Percentiles rank a stretch among this genome's conserved stretches.
Conservation (phyloP, 2,888 invertebrate genomes). For the Drosophila stalkeri region DNA sequence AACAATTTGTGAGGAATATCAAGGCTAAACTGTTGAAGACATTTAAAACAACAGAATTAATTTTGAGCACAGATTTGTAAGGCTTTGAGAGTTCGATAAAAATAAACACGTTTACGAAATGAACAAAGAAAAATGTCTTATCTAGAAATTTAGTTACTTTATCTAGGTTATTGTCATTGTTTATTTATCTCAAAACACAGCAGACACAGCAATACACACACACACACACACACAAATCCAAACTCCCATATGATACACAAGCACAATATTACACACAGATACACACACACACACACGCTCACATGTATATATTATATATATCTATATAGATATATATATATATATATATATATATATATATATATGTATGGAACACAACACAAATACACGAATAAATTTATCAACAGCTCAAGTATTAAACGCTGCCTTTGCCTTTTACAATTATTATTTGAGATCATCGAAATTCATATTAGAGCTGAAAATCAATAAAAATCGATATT, state of each 20-base stretch:
- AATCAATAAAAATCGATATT: background rate
- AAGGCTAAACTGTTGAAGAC: background rate
- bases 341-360: background rate
- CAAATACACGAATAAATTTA: conserved; percentile 14
- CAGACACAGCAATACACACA: background rate
- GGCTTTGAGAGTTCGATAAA: too few species aligned
- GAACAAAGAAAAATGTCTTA: too few species aligned
- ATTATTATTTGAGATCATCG: conserved; percentile 29
- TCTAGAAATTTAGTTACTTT: background rate
- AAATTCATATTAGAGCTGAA: conserved; percentile 21
- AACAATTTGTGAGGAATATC: background rate
- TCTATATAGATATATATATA: background rate
- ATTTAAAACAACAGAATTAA: too few species aligned
- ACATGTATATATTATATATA: background rate
- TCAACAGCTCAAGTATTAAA: conserved; percentile 32
- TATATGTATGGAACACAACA: conserved; percentile 7
- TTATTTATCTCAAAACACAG: background rate
- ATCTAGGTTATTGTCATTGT: background rate
- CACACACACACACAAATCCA: background rate
- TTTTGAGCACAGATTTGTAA: too few species aligned
- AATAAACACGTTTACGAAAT: too few species aligned
- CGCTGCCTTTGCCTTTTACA: conserved; percentile 76
- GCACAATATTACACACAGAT: conserved; percentile 8
- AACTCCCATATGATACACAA: background rate
- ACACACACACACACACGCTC: conserved; percentile 10